Percentiles rank a stretch among this genome's conserved stretches.
These are phyloP conservation scores for Tipula lateralis DNA, from an alignment of 2,888 invertebrate genomes.

Conservation along the genomic window DNA sequence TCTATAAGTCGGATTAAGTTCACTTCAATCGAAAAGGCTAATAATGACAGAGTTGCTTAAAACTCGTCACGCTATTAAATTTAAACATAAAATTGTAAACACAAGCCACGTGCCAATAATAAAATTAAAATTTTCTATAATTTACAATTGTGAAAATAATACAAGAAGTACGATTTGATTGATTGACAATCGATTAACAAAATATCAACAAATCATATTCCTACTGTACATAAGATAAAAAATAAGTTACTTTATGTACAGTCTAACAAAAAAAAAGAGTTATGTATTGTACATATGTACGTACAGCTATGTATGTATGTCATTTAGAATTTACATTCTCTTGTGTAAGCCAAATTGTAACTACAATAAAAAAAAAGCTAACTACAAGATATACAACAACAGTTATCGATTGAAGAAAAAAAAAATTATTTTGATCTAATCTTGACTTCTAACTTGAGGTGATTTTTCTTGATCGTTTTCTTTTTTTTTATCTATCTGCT, in stretches of 20 bases:
- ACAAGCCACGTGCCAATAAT: neutral
- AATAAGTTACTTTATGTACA: neutral
- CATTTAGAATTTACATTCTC: conserved; percentile 19
- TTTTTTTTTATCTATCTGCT: neutral
- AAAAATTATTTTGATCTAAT: conserved; percentile 14
- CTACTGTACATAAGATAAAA: neutral
- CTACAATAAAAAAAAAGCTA: neutral
- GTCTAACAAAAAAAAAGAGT: neutral
- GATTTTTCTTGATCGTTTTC: conserved; percentile 7
- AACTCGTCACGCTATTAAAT: neutral
- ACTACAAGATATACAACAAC: neutral
- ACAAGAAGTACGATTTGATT: conserved; percentile 11
- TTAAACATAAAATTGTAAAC: neutral
- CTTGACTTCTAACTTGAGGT: conserved; percentile 19
- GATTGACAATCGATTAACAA: conserved; percentile 11
- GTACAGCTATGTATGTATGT: neutral
- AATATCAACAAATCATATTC: conserved; percentile 19
- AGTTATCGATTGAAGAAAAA: neutral
- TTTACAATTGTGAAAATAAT: neutral
- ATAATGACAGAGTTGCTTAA: no score
- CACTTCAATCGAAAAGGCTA: no score
- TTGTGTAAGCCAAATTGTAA: neutral
- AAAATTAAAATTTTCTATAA: neutral
- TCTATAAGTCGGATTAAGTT: no score
- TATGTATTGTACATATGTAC: neutral